Evolutionary conservation across 2,113 vertebrate species (phyloP), one percentile per base, ranked within the genome.

Genomic region (Elaphurus davidianus): DNA sequence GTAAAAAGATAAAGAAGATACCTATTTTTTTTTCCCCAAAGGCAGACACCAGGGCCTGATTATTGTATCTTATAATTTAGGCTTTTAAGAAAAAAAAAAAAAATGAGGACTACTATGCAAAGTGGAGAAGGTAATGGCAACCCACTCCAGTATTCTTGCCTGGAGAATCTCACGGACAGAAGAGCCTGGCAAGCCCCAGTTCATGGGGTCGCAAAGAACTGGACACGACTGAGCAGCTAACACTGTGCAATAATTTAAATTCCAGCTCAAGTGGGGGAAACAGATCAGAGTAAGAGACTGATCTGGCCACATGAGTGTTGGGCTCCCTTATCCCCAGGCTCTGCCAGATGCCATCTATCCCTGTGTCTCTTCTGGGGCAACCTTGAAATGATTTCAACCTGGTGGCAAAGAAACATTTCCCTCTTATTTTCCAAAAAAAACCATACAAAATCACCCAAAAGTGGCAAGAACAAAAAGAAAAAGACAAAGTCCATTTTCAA

Each of bases 381-480:
- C 16, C 43, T 19, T 76, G 23, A 82, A 71, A 86, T 87, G 7
- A 33, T 54, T 50, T 96, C 8, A 95, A 95, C 23, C 8, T 33
- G 0, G 57, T 19, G 40, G 23, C 14, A 59, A 82, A 54, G 14
- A 87, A 85, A 60, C 21, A 92, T 91, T 83, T 43, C 27, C 47
- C 28, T 62, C 59, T 82, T 67, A 43, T 57, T 28, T 67, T 43
- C 54, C 27, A 25, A 82, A 96, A 96, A 59, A 96, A 59, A 27
- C 5, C 12, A 54, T 28, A 27, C 6, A 36, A 82, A 94, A 45
- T 25, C 62, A 94, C 52, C 21, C 14, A 30, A 60, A 60, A 88
- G 76, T 50, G 15, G 30, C 36, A 88, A 90, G 45, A 83, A 55
- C 10, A 87, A 60, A 78, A 10, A 47, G 11, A 90, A 93, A 81